phyloP scores from a whole-genome alignment of 2,113 vertebrate species.

The Daphoenositta chrysoptera region DNA sequence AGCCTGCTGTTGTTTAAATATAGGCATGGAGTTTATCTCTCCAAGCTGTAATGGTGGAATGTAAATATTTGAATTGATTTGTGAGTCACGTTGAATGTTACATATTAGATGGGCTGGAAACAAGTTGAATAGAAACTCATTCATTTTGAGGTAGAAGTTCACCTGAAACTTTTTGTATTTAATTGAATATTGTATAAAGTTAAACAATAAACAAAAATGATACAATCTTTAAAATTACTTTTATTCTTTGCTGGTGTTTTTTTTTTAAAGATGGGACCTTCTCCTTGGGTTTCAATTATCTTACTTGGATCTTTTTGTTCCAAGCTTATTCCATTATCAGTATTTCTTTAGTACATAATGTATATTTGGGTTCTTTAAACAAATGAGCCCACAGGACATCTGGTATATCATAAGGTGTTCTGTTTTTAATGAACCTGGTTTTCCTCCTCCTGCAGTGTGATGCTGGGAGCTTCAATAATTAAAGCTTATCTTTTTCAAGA shows the following conservation, averaged over 20 bases:
- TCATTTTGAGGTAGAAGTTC: not conserved
- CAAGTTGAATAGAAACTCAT: not conserved
- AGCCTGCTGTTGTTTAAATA: not conserved
- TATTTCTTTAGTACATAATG: not conserved
- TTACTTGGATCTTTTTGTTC: not conserved
- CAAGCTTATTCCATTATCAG: not conserved
- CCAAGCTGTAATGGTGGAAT: conserved; percentile 27
- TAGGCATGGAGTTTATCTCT: not conserved
- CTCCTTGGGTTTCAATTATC: not conserved
- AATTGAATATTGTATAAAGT: not conserved
- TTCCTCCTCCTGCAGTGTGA: not conserved
- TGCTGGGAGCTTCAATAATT: not conserved
- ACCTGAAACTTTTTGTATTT: not conserved
- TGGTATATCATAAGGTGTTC: not conserved
- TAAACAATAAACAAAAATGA: not conserved
- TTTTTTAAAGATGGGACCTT: not conserved
- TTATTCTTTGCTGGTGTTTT: not conserved
- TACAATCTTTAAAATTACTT: not conserved
- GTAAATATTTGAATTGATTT: conserved; percentile 55
- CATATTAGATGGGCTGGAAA: not conserved
- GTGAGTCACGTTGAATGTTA: not conserved
- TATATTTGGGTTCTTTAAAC: not conserved
- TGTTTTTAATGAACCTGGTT: not conserved
- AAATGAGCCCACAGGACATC: not conserved
- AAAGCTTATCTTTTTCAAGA: not conserved